Conservation (phyloP, 2,888 invertebrate species). For the Hemithea aestivaria region DNA sequence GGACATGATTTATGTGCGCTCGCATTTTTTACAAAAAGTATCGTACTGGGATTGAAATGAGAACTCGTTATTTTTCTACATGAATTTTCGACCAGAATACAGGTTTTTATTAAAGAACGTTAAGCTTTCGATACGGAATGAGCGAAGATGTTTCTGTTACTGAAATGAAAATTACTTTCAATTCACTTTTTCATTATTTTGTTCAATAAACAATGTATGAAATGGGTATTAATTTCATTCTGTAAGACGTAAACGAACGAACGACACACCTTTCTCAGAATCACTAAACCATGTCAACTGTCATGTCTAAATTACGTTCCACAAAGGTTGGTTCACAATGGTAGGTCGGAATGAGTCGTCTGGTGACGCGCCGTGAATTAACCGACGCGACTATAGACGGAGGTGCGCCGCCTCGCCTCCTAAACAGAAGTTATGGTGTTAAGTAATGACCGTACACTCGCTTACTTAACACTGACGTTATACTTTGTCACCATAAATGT, state of each 20-base stretch:
- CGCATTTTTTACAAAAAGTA: conserved; percentile 4
- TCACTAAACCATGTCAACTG: conserved; percentile 22
- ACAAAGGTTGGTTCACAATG: conserved; percentile 37
- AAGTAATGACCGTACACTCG: conserved; percentile 48
- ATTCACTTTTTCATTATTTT: too few relatives aligned
- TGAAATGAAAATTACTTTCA: too few relatives aligned
- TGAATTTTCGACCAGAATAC: not conserved
- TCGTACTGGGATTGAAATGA: not conserved
- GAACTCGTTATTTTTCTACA: not conserved
- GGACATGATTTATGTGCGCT: conserved; percentile 13
- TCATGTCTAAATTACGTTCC: conserved; percentile 35
- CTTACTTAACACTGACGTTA: not conserved
- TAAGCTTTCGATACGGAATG: too few relatives aligned
- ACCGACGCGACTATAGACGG: conserved; percentile 50
- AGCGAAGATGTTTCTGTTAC: too few relatives aligned
- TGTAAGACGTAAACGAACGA: conserved; percentile 1
- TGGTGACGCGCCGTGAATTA: conserved; percentile 54
- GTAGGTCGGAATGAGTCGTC: conserved; percentile 45
- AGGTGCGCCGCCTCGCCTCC: conserved; percentile 33
- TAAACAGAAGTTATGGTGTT: conserved; percentile 68
- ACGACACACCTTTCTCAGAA: conserved; percentile 7
- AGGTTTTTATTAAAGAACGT: too few relatives aligned
- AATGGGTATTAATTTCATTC: too few relatives aligned
- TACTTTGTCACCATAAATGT: not conserved
- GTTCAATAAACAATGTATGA: too few relatives aligned